phyloP scores from a whole-genome alignment of 2,888 invertebrate genomes.

The Nasonia oneida region DNA sequence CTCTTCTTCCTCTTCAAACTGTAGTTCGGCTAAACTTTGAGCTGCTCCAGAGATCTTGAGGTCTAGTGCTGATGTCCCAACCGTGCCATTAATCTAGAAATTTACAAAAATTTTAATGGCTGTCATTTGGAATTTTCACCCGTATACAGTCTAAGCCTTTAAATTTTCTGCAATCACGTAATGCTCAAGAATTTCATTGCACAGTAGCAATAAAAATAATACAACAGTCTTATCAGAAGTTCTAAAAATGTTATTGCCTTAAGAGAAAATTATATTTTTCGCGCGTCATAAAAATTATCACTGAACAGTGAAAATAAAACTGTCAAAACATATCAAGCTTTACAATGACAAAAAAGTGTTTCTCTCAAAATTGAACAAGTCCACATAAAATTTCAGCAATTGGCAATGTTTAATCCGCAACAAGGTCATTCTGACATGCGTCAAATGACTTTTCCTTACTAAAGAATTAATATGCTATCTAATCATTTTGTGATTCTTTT shows the following conservation, averaged over 20 bases:
- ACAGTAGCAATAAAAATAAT: slow-evolving; percentile 13
- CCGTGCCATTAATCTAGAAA: slow-evolving; percentile 85
- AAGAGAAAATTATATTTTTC: background rate
- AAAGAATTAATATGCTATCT: slow-evolving; percentile 35
- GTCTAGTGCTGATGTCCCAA: slow-evolving; percentile 79
- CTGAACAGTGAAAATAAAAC: background rate
- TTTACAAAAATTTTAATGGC: slow-evolving; percentile 13
- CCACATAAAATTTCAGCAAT: background rate
- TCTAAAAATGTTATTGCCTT: background rate
- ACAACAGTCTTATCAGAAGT: slow-evolving; percentile 3
- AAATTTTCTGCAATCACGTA: background rate
- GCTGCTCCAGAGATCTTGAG: slow-evolving; percentile 86
- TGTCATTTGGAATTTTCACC: background rate
- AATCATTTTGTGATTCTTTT: slow-evolving; percentile 42
- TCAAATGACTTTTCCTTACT: slow-evolving; percentile 26
- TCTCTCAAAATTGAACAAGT: background rate
- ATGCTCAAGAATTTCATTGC: background rate
- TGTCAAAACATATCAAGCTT: background rate
- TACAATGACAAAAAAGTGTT: too few species aligned
- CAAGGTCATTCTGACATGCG: slow-evolving; percentile 35
- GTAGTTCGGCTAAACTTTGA: slow-evolving; percentile 91
- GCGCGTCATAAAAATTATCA: background rate
- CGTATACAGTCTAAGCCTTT: background rate
- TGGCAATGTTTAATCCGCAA: slow-evolving; percentile 24
- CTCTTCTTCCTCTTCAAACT: slow-evolving; percentile 97